Percentiles rank a stretch among this genome's conserved stretches.
Evolutionary conservation across 2,888 invertebrate species (phyloP).

Genomic region (Bursaphelenchus okinawaensis): DNA sequence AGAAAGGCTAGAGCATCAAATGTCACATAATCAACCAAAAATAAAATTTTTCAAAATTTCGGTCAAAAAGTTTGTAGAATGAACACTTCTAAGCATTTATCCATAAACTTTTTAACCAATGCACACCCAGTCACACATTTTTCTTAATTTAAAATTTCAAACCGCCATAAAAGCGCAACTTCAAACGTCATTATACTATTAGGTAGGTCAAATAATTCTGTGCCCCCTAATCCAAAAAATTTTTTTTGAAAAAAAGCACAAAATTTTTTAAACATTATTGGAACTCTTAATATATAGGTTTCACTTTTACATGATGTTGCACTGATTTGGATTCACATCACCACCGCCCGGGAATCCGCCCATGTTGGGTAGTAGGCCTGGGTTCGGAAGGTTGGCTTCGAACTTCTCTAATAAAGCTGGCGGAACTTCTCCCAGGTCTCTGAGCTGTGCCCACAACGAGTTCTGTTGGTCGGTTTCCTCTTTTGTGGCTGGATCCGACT

Average conservation of each 20-base stretch:
- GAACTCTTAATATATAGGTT: not conserved
- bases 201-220: no score
- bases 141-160: no score
- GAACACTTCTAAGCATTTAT: no score
- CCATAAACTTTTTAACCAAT: no score
- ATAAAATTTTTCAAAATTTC: no score
- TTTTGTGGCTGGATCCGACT: not conserved
- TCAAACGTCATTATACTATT: no score
- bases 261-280: not conserved
- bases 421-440: slow-evolving; percentile 9
- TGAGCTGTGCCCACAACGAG: slow-evolving; percentile 7
- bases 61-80: no score
- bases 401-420: not conserved
- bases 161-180: no score
- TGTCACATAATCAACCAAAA: no score
- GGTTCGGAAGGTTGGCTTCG: not conserved
- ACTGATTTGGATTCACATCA: slow-evolving; percentile 1
- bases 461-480: slow-evolving; percentile 10
- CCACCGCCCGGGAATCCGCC: not conserved
- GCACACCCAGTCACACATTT: no score
- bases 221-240: no score
- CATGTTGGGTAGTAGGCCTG: not conserved
- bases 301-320: slow-evolving; percentile 7
- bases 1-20: no score
- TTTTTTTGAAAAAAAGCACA: not conserved